Conservation (phyloP, 2,888 invertebrate genomes). For the Pycnomerus fuliginosus region DNA sequence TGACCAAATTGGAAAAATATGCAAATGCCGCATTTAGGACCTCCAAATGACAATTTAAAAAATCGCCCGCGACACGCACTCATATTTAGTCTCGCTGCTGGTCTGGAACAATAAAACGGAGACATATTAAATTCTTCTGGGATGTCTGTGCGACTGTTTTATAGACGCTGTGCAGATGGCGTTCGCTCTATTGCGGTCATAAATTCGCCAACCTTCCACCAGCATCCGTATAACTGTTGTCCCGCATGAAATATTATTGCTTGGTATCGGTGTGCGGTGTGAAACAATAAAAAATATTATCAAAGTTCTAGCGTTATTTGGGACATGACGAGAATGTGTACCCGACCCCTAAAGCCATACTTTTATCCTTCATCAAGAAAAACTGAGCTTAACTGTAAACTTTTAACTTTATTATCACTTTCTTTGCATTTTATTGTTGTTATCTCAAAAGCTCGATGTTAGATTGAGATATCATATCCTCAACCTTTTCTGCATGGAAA, state of each 20-base stretch:
- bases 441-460: too few relatives aligned
- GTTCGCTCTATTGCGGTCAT: conserved; percentile 46
- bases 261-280: conserved; percentile 29
- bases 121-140: conserved; percentile 26
- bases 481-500: too few relatives aligned
- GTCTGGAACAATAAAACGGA: conserved; percentile 19
- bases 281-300: conserved; percentile 33
- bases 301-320: conserved; percentile 22
- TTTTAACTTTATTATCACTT: too few relatives aligned
- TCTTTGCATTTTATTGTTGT: too few relatives aligned
- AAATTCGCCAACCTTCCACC: conserved; percentile 45
- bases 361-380: background rate
- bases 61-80: conserved; percentile 13
- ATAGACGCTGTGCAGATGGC: conserved; percentile 38
- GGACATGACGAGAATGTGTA: conserved; percentile 14
- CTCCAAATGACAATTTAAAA: conserved; percentile 15
- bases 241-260: conserved; percentile 34
- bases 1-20: conserved; percentile 12
- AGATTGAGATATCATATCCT: too few relatives aligned
- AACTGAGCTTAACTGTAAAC: background rate
- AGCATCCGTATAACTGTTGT: conserved; percentile 42
- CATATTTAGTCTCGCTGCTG: conserved; percentile 15
- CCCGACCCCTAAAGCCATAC: background rate
- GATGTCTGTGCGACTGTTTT: conserved; percentile 28
- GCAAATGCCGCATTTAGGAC: conserved; percentile 13